Evolutionary conservation across 2,888 invertebrate genomes (phyloP).

Genomic region (Idaea straminata): DNA sequence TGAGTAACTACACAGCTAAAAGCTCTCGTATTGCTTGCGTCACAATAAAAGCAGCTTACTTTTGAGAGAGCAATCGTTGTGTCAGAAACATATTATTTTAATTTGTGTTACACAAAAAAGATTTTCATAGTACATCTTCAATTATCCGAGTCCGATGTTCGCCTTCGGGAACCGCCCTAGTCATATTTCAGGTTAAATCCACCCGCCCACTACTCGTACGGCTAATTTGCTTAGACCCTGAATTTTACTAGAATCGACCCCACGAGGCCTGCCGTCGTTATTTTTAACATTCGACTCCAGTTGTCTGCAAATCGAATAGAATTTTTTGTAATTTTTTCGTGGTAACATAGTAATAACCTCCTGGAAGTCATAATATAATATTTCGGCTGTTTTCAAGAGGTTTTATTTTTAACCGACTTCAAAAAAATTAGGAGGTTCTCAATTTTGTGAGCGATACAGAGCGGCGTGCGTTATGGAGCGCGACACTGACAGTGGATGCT

Average conservation of each 20-base stretch:
- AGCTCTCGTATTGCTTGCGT: not conserved
- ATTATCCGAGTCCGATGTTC: not conserved
- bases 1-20: not conserved
- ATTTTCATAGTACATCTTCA: not conserved
- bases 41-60: not conserved
- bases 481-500: too few species aligned
- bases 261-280: not conserved
- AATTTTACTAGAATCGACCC: not conserved
- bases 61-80: not conserved
- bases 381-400: too few species aligned
- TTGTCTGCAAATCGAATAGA: not conserved
- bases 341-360: not conserved
- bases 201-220: not conserved
- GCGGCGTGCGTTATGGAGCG: too few species aligned
- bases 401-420: too few species aligned
- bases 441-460: too few species aligned
- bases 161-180: not conserved
- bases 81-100: not conserved
- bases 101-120: not conserved
- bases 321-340: not conserved
- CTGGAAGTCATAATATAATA: too few species aligned
- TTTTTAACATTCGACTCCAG: not conserved
- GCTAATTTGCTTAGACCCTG: constrained; percentile 1
- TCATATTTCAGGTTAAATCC: not conserved
- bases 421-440: too few species aligned